Evolutionary conservation across 2,113 vertebrate genomes (phyloP).

Genomic region (Steatornis caripensis): DNA sequence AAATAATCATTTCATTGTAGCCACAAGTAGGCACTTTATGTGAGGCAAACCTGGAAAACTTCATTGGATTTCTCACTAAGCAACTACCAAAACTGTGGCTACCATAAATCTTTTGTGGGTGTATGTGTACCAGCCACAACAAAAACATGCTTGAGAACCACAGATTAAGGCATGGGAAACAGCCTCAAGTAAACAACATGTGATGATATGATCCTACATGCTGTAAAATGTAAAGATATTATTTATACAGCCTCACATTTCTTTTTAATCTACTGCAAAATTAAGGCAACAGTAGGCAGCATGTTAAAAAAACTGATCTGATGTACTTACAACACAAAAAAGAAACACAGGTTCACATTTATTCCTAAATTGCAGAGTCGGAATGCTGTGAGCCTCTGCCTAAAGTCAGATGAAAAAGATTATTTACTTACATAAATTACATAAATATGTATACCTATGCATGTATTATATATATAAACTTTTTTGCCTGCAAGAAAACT

Average conservation of each 20-base stretch:
- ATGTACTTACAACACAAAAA: conserved; percentile 72
- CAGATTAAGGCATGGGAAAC: background rate
- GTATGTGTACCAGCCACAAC: background rate
- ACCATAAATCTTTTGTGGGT: background rate
- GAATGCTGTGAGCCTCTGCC: conserved; percentile 70
- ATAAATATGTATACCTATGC: too few relatives aligned
- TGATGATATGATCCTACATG: background rate
- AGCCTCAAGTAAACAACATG: background rate
- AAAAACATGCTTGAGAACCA: background rate
- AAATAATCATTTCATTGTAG: background rate
- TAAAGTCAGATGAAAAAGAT: conserved; percentile 8
- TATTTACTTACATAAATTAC: background rate
- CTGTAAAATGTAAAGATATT: background rate
- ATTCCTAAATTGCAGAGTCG: conserved; percentile 62
- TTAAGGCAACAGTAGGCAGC: background rate
- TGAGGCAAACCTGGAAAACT: background rate
- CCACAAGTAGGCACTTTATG: background rate
- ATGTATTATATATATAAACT: background rate
- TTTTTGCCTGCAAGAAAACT: background rate
- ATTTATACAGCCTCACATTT: background rate
- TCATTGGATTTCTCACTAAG: background rate
- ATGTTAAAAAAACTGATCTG: background rate
- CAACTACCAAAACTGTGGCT: background rate
- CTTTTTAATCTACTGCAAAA: background rate
- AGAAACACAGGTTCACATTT: conserved; percentile 78